These are phyloP conservation scores for Toxotes lorentzi DNA, from an alignment of 2,797 vertebrate genomes.

Conservation along the genomic window DNA sequence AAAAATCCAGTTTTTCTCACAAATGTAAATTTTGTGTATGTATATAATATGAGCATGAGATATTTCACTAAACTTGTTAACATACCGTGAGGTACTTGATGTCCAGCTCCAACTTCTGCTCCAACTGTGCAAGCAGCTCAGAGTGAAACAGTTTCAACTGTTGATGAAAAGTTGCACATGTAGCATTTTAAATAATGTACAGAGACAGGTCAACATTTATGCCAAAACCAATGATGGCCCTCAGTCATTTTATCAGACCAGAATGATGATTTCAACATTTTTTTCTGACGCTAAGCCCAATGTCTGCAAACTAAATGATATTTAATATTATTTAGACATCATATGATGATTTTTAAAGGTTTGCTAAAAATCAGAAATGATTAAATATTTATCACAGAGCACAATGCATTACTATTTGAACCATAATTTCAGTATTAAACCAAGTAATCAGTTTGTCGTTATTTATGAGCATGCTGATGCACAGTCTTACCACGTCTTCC, in stretches of 20 bases:
- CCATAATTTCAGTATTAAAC: neutral
- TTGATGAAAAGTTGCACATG: constrained; percentile 25
- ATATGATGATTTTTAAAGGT: neutral
- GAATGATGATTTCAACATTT: neutral
- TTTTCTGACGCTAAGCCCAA: neutral
- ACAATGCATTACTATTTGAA: neutral
- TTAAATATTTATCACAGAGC: neutral
- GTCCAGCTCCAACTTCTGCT: constrained; percentile 90
- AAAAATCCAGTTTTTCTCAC: constrained; percentile 4
- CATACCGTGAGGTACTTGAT: constrained; percentile 90
- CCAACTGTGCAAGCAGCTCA: constrained; percentile 89
- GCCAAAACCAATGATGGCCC: neutral
- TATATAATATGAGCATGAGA: neutral
- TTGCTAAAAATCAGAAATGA: constrained; percentile 8
- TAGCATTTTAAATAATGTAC: constrained; percentile 14
- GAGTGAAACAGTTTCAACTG: constrained; percentile 91
- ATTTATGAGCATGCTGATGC: neutral
- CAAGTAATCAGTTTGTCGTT: neutral
- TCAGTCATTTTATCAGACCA: neutral
- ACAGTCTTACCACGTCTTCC: constrained; percentile 87
- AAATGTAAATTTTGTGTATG: neutral
- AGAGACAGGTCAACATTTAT: constrained; percentile 4
- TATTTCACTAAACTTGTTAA: constrained; percentile 1
- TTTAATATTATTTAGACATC: neutral
- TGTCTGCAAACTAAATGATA: neutral